Base-by-base conservation (phyloP, 2,797 vertebrate genomes). In the Manis pentadactyla region DNA sequence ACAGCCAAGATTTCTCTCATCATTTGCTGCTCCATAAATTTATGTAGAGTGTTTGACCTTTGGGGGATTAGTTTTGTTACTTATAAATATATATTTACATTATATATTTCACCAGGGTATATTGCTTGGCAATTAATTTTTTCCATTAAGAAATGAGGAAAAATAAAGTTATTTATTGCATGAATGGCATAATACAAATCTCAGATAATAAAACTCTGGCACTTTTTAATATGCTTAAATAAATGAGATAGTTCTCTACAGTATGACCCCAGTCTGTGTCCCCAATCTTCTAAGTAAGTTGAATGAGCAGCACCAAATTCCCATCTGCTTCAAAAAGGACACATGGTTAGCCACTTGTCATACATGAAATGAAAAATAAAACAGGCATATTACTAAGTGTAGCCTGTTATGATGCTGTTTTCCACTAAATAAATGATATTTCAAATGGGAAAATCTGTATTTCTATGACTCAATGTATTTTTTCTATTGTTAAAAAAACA, bases 11-110 rank as follows among this genome's bases (percentile, higher is more conserved):
- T 59, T 88, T 88, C 34, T 92, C 79, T 95, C 39, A 88, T 83
- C 37, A 79, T 75, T 90, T 37, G 13, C 15, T 66, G 14, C 37
- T 81, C 55, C 14, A 61, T 75, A 81, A 87, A 18, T 85, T 81
- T 68, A 90, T 82, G 27, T 39, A 87, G 97, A 87, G 79, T 84
- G 1, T 46, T 79, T 97, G 64, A 75, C 61, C 39, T 84, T 87
- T 89, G 1, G 39, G 11, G 59, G 73, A 81, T 97, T 78, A 66
- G 19, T 81, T 95, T 94, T 85, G 23, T 78, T 90, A 37, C 77
- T 82, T 86, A 42, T 74, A 90, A 39, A 55, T n/a, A 3, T 51
- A 21, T 71, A 29, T 89, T 89, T 86, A 73, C 86, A 79, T 79
- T 79, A 77, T 57, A 21, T 84, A 64, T 78, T 95, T 90, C 77